Conservation (phyloP, 2,888 invertebrate genomes). For the Hoplodrina blanda region DNA sequence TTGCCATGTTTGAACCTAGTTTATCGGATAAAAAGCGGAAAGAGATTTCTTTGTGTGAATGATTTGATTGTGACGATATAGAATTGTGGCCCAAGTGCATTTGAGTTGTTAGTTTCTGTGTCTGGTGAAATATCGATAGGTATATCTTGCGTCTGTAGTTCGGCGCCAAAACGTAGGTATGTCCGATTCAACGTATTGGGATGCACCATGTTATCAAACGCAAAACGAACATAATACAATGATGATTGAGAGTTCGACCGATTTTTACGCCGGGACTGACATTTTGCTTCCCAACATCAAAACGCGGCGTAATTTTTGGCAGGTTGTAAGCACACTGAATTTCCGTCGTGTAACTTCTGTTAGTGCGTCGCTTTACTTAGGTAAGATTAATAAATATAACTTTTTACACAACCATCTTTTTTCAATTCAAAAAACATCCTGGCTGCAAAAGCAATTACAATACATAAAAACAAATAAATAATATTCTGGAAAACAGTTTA, state of each 20-base stretch:
- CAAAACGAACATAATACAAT: not conserved
- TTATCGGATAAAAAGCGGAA: conserved; percentile 65
- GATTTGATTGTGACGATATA: conserved; percentile 65
- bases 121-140: not conserved
- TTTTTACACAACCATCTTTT: not conserved
- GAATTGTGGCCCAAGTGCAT: conserved; percentile 40
- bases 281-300: not conserved
- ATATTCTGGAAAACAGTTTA: not conserved
- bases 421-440: not conserved
- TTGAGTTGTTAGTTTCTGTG: conserved; percentile 34
- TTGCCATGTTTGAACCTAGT: conserved; percentile 64
- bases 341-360: no score
- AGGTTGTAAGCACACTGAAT: no score
- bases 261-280: not conserved
- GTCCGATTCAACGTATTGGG: no score
- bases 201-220: no score
- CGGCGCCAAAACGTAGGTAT: not conserved
- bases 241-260: not conserved
- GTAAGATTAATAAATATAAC: not conserved
- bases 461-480: not conserved
- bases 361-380: no score
- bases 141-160: not conserved
- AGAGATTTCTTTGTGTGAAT: conserved; percentile 62
- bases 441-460: not conserved
- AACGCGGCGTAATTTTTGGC: no score